Conservation (phyloP, 2,888 invertebrate genomes). For the Chromoteleia sp. region DNA sequence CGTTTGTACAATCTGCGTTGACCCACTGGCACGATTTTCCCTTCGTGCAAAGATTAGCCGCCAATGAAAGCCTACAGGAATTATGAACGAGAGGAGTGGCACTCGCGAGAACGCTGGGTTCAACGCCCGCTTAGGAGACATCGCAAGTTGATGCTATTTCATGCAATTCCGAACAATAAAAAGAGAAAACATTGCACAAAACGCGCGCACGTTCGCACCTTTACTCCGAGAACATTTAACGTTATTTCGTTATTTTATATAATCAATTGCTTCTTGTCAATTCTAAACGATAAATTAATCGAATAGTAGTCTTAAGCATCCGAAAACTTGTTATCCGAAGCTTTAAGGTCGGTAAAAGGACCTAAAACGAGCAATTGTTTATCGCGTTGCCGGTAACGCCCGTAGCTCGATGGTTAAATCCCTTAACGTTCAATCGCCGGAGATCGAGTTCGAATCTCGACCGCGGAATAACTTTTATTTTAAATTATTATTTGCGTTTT, state of each 20-base stretch:
- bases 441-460: no score
- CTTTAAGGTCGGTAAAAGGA: no score
- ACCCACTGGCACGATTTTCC: conserved; percentile 77
- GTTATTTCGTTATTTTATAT: no score
- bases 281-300: neutral
- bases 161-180: conserved; percentile 53
- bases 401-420: no score
- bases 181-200: conserved; percentile 55
- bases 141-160: conserved; percentile 57
- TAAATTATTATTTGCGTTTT: no score
- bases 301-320: no score
- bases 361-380: no score
- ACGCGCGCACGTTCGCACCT: conserved; percentile 7
- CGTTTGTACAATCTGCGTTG: conserved; percentile 72
- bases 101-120: conserved; percentile 65
- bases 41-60: conserved; percentile 75
- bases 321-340: no score
- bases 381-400: no score
- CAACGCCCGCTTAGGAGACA: conserved; percentile 67
- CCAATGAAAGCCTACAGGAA: conserved; percentile 74
- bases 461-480: neutral
- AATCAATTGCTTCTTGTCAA: neutral
- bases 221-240: neutral
- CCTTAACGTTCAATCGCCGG: no score
- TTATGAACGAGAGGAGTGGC: conserved; percentile 70